phyloP scores from a whole-genome alignment of 2,113 vertebrate species.

The Cyanoliseus patagonus region DNA sequence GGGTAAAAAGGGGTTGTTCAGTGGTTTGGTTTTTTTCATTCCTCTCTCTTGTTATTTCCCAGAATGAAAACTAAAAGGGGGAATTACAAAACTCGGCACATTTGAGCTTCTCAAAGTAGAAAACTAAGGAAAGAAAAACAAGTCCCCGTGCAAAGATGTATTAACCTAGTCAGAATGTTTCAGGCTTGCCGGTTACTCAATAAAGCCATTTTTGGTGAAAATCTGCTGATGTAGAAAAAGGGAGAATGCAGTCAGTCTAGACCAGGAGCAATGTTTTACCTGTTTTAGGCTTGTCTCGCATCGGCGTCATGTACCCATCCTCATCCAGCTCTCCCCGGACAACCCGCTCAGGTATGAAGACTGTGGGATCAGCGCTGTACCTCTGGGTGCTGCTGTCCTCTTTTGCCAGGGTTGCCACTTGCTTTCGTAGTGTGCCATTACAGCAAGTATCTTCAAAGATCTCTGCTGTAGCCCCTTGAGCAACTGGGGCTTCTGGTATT shows the following conservation, averaged over 20 bases:
- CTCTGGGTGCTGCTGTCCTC: conserved; percentile 90
- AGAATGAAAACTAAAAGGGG: not conserved
- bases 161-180: not conserved
- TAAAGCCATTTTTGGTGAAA: not conserved
- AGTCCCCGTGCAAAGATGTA: not conserved
- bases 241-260: not conserved
- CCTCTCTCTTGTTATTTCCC: not conserved
- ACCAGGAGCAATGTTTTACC: conserved; percentile 68
- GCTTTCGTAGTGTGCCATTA: conserved; percentile 89
- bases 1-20: not conserved
- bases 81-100: not conserved
- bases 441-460: conserved; percentile 88
- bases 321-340: conserved; percentile 84
- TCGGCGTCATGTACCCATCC: conserved; percentile 93
- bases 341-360: conserved; percentile 84
- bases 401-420: conserved; percentile 67
- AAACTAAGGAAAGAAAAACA: not conserved
- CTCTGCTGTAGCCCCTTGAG: conserved; percentile 77
- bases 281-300: conserved; percentile 91
- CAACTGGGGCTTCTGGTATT: conserved; percentile 75
- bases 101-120: not conserved
- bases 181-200: not conserved
- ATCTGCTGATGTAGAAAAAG: not conserved
- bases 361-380: conserved; percentile 94
- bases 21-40: not conserved